Evolutionary conservation across 2,797 vertebrate species (phyloP), one percentile per base, ranked within the genome.

Genomic region (Siniperca undulata): DNA sequence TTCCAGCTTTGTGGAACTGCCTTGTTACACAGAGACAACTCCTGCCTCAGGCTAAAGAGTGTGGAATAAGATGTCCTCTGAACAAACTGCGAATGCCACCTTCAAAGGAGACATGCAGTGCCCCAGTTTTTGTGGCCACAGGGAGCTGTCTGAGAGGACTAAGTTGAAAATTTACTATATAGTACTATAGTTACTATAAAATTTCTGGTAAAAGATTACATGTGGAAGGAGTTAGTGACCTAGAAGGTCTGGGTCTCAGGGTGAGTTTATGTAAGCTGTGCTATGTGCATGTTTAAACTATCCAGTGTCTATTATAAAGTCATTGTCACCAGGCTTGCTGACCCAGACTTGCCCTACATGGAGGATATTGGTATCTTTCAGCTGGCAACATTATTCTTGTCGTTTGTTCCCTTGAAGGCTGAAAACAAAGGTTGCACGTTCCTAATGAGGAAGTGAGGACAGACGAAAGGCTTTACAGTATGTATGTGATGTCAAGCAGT

Each of bases 51-150:
- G 91, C 79, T 88, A 88, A 90, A 80, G 72, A 91, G 88, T 65
- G 46, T 46, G 56, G 70, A 88, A 83, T n/a, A 70, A 86, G 83
- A 81, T 82, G 82, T 87, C 87, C 82, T 87, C 56, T 78, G 89
- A 86, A 79, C 72, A 80, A 88, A 78, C 64, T n/a, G 69, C 48
- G 24, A 90, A 86, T 64, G 82, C 82, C 82, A 90, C 83, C 91
- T 93, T 95, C 91, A 94, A 94, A 92, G 88, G 84, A 91, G 83
- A 76, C 69, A 46, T 2, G 59, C 67, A 55, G 80, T 34, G 86
- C 74, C 44, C 81, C 77, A 78, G 71, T 86, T 92, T 88, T 83
- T 68, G 70, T 73, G 82, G 74, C 85, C 87, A 53, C 78, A 58
- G 88, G 91, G 87, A 87, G 82, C 83, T 82, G 85, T 87, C 88